Base-by-base conservation (phyloP, 1,140 invertebrate species). In the Varroa destructor region DNA sequence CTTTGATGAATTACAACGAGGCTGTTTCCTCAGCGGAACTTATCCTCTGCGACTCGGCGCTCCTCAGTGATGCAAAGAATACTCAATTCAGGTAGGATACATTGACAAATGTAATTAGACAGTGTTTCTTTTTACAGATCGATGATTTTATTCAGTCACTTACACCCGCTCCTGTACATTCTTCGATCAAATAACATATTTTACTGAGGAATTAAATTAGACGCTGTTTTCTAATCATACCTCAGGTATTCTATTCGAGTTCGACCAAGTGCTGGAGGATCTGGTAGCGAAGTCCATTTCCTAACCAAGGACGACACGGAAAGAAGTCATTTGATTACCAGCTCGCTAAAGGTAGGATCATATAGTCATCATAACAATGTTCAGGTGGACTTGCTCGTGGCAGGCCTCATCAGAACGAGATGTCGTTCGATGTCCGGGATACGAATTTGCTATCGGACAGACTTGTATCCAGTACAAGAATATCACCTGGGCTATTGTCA, bases 211-310 rank as follows among this genome's bases (percentile, higher is more conserved):
- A 58, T 58, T 3, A 58, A 58, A 42, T 6, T 58, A 5, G 25
- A 36, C 6, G 57, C 3, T 42, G 57, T 6, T 36, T 42, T 12
- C 25, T 36, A 36, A 42, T 12, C 57, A 3, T 67, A 43, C 36
- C 12, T 37, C 61, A 67, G 61, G 61, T 67, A 37, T 40, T 67
- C 61, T n/a, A 67, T 67, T 1, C 46, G 61, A 37, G 37, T 67
- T 12, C 61, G 46, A 4, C 61, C 61, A 12, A 12, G 61, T 14
- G 14, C 40, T 67, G 40, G 40, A 4, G 40, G 40, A 12, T 43
- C 40, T 8, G 40, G 40, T 12, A 67, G 61, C 40, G 12, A 46
- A 67, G 40, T 67, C 12, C 61, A 67, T 67, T 67, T 67, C 46
- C 12, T 37, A 4, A 46, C 61, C 14, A 67, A 40, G 40, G 61